Base-by-base conservation (phyloP, 2,888 invertebrate species). In the Drosophila birchii region DNA sequence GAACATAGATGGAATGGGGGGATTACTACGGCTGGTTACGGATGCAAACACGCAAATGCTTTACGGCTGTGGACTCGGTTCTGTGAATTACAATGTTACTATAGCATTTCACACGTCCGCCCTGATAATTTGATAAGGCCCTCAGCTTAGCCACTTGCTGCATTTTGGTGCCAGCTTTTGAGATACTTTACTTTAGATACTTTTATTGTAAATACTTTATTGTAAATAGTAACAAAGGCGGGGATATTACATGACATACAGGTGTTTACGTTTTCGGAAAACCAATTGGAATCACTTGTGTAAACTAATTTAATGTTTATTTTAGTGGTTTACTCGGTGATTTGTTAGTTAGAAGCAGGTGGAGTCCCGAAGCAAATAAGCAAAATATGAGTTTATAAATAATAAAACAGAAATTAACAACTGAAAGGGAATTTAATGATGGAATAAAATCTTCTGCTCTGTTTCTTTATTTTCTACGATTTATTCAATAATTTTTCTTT, bases 81-180 rank as follows among this genome's bases (percentile, higher is more conserved):
- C 18, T 61, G 41, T 58, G 41, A 58, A 23, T 32, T 47, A 32
- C 29, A 47, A 32, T 57, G 43, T 66, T 58, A 38, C 38, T 58
- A 23, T 20, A 23, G 75, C 58, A 66, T 58, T 73, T 73, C 66
- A 55, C 75, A 66, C 72, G 66, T 74, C 43, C 26, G 58, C 29
- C 11, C 26, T 49, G 72, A 66, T 66, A 75, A 54, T 74, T 72
- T 55, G 54, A 75, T 58, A 66, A 43, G 43, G 18, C 53, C 34
- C 16, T 16, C 2, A 32, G 45, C 38, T 7, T 18, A 12, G 34
- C 58, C 58, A 51, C 51, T 14, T 23, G 53, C 29, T 32, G 51
- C 26, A 5, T 26, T 26, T 26, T 26, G 26, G 23, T 23, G 23
- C 12, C 3, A 29, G 18, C 20, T 23, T 18, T 8, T n/a, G n/a